Evolutionary conservation across 2,888 invertebrate genomes (phyloP).

Genomic region (Chrysodeixis includens): DNA sequence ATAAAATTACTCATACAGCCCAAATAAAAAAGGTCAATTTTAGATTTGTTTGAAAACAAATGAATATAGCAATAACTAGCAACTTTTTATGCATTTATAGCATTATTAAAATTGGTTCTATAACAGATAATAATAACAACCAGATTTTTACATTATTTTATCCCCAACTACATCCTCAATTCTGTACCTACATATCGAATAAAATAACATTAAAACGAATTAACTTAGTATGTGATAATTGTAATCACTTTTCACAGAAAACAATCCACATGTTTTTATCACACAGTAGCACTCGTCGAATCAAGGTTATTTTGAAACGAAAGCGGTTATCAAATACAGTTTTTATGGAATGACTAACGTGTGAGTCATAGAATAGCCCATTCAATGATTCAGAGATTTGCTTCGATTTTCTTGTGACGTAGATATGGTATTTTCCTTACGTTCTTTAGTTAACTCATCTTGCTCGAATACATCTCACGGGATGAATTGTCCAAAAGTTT

Average conservation of each 20-base stretch:
- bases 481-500: too few species aligned
- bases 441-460: too few species aligned
- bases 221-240: conserved; percentile 11
- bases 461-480: too few species aligned
- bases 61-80: too few species aligned
- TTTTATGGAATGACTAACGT: conserved; percentile 69
- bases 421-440: conserved; percentile 6
- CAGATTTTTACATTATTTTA: too few species aligned
- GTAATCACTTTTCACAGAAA: conserved; percentile 22
- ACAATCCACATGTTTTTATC: conserved; percentile 22
- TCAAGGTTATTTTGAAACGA: conserved; percentile 63
- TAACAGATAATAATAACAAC: too few species aligned
- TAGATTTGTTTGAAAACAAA: too few species aligned
- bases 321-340: conserved; percentile 68
- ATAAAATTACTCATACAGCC: too few species aligned
- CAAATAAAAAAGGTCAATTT: too few species aligned
- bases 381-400: conserved; percentile 31
- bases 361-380: conserved; percentile 65
- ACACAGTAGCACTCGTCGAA: conserved; percentile 36
- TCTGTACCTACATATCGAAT: neutral
- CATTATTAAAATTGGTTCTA: too few species aligned
- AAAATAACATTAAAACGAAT: neutral
- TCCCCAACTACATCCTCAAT: neutral
- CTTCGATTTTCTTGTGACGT: conserved; percentile 14
- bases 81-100: too few species aligned